phyloP scores from a whole-genome alignment of 1,140 invertebrate species.

The Rhopalosiphum maidis region DNA sequence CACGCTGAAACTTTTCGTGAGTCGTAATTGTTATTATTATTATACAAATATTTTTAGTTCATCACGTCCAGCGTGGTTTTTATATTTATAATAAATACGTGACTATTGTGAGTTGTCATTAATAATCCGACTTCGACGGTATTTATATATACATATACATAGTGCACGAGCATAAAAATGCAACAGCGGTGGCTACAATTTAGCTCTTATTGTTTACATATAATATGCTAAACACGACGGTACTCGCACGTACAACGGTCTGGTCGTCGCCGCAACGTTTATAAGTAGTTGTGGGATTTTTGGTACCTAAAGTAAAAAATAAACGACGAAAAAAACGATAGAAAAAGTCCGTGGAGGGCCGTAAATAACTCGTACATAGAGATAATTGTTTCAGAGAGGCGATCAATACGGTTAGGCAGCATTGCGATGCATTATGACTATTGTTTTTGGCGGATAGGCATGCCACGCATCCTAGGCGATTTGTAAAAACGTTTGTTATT shows the following conservation, averaged over 20 bases:
- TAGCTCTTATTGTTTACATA: slow-evolving; percentile 24
- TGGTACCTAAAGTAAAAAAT: not conserved
- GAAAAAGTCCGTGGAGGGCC: not conserved
- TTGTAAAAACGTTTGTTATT: not conserved
- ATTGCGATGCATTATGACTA: not conserved
- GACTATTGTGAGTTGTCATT: not conserved
- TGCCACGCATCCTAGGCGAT: not conserved
- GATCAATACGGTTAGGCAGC: not conserved
- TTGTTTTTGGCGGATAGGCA: slow-evolving; percentile 16
- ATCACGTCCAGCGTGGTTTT: not conserved
- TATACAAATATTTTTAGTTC: not conserved
- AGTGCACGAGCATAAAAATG: not conserved
- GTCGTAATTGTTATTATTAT: slow-evolving; percentile 17
- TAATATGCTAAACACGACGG: not conserved
- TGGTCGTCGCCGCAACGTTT: not conserved
- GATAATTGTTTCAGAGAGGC: slow-evolving; percentile 36
- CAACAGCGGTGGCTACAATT: slow-evolving; percentile 9
- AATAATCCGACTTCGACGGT: not conserved
- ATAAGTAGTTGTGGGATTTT: not conserved
- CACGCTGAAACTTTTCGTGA: not conserved
- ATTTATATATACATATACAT: not conserved
- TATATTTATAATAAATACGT: slow-evolving; percentile 7
- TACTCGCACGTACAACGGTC: not conserved
- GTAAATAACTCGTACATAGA: slow-evolving; percentile 16
- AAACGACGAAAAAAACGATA: not conserved